These are phyloP conservation scores for Chelon auratus DNA, from an alignment of 2,797 vertebrate genomes.

Conservation along the genomic window DNA sequence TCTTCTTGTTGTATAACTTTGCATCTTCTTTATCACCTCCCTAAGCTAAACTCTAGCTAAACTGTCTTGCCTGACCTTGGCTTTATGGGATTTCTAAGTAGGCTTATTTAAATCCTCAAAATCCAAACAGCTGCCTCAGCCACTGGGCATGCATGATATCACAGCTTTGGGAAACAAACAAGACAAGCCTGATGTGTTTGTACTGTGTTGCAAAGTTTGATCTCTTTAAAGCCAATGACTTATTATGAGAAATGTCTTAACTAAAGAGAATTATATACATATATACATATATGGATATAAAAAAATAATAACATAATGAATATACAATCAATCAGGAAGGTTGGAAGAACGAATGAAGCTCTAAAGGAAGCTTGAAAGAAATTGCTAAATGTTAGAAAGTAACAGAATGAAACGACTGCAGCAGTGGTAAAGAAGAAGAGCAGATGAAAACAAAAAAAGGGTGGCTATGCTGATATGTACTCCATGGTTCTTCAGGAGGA, in stretches of 20 bases:
- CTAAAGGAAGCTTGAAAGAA: background rate
- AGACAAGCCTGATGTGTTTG: background rate
- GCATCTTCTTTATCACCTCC: conserved; percentile 33
- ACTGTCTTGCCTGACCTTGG: conserved; percentile 40
- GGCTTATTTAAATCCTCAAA: conserved; percentile 48
- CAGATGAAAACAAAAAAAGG: too few species aligned
- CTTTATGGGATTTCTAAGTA: conserved; percentile 35
- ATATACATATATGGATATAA: conserved; percentile 15
- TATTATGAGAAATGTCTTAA: conserved; percentile 35
- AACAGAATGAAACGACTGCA: too few species aligned
- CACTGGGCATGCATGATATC: background rate
- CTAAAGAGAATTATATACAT: conserved; percentile 14
- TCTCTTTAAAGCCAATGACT: conserved; percentile 30
- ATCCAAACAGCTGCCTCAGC: conserved; percentile 20
- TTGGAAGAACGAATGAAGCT: background rate
- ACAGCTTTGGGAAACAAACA: conserved; percentile 13
- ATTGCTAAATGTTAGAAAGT: background rate
- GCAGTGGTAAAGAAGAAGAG: too few species aligned
- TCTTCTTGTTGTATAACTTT: conserved; percentile 19
- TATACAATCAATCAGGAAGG: background rate
- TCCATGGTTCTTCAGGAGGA: too few species aligned
- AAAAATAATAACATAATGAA: conserved; percentile 4
- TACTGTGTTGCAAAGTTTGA: conserved; percentile 26
- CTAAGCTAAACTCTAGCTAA: conserved; percentile 38
- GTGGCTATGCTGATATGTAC: too few species aligned